Percentiles rank a stretch among this genome's conserved stretches.
Evolutionary conservation across 2,113 vertebrate genomes (phyloP).

Genomic region (Penelope pileata): DNA sequence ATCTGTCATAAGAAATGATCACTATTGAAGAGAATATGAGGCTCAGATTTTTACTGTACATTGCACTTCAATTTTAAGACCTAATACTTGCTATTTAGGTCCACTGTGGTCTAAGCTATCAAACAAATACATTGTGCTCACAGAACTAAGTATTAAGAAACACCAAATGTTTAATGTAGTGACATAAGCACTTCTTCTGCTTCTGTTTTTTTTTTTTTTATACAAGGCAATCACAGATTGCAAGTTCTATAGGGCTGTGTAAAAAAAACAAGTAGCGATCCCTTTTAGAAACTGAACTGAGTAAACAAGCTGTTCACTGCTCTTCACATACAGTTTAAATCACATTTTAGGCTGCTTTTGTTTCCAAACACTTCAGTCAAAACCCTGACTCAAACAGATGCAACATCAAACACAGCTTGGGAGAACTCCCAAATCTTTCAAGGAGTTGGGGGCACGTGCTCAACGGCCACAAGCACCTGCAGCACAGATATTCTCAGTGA

Average conservation of each 20-base stretch:
- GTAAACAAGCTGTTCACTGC: background rate
- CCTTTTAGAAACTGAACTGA: slow-evolving; percentile 6
- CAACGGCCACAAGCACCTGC: background rate
- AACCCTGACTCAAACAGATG: background rate
- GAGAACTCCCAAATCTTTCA: background rate
- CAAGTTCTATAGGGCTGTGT: slow-evolving; percentile 81
- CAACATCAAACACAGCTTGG: background rate
- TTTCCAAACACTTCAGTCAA: background rate
- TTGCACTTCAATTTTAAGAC: slow-evolving; percentile 90
- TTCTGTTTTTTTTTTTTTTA: slow-evolving; percentile 63
- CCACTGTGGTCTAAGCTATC: slow-evolving; percentile 66
- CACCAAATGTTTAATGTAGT: slow-evolving; percentile 78
- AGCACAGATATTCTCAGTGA: background rate
- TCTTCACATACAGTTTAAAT: background rate
- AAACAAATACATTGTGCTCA: slow-evolving; percentile 75
- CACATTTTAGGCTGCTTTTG: background rate
- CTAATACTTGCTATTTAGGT: slow-evolving; percentile 78
- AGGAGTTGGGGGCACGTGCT: background rate
- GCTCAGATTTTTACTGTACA: slow-evolving; percentile 87
- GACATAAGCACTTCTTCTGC: slow-evolving; percentile 79
- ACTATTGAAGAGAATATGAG: slow-evolving; percentile 82
- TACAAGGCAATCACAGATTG: slow-evolving; percentile 98
- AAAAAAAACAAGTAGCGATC: slow-evolving; percentile 62
- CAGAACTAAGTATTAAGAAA: slow-evolving; percentile 78
- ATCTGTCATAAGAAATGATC: slow-evolving; percentile 79